Conservation (phyloP, 2,888 invertebrate genomes). For the Athalia circularis region DNA sequence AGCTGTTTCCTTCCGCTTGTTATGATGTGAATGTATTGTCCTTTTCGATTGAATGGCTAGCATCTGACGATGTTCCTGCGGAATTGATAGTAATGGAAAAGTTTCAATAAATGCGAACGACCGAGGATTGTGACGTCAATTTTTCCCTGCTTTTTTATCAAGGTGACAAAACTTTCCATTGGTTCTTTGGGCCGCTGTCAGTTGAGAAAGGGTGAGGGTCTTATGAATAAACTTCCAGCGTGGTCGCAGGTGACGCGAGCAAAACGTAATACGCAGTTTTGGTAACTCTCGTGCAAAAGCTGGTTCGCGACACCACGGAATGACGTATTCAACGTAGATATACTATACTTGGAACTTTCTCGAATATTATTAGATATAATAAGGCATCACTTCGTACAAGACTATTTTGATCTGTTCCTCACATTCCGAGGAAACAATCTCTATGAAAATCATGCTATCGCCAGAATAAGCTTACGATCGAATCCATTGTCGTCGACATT, state of each 20-base stretch:
- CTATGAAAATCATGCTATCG: neutral
- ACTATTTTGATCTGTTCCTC: neutral
- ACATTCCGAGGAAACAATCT: neutral
- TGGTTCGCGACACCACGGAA: conserved; percentile 3
- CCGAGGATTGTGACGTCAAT: conserved; percentile 26
- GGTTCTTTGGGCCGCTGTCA: conserved; percentile 31
- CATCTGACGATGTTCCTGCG: neutral
- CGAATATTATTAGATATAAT: neutral
- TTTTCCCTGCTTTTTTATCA: neutral
- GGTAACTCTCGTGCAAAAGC: conserved; percentile 13
- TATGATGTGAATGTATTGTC: too few relatives aligned
- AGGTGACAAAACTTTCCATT: conserved; percentile 36
- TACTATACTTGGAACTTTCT: conserved; percentile 9
- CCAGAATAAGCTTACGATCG: too few relatives aligned
- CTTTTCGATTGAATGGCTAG: neutral
- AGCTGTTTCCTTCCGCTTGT: too few relatives aligned
- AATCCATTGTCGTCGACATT: neutral
- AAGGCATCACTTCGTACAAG: neutral
- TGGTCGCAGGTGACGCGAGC: conserved; percentile 45
- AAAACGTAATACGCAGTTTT: conserved; percentile 43
- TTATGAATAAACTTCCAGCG: conserved; percentile 40
- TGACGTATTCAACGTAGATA: conserved; percentile 19
- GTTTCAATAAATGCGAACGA: conserved; percentile 1
- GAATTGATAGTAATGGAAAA: conserved; percentile 9
- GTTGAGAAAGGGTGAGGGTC: conserved; percentile 18